Conservation (phyloP, 2,888 invertebrate genomes). For the Rhamnusium bicolor region DNA sequence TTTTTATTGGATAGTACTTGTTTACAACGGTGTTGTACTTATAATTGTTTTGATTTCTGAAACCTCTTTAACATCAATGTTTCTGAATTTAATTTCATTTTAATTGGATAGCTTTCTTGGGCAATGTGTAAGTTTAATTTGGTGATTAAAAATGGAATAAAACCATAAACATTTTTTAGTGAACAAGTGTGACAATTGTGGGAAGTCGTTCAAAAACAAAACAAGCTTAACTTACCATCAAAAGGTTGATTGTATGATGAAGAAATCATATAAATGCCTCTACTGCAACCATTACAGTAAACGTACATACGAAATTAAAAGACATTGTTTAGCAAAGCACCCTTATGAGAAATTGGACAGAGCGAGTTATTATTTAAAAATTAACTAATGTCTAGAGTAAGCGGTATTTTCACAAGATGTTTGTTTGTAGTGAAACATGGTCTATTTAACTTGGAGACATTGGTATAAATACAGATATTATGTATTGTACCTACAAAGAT, state of each 20-base stretch:
- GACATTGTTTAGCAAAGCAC: constrained; percentile 17
- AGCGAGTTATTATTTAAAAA: constrained; percentile 20
- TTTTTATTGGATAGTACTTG: no score
- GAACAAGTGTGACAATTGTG: constrained; percentile 11
- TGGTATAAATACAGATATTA: no score
- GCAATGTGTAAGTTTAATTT: no score
- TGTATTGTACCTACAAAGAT: no score
- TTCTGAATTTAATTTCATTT: no score
- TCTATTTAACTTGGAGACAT: no score
- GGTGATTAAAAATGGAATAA: not conserved
- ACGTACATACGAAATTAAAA: constrained; percentile 22
- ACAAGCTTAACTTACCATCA: constrained; percentile 1
- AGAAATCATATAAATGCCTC: constrained; percentile 23
- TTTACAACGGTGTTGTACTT: no score
- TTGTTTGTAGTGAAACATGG: no score
- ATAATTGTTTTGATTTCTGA: no score
- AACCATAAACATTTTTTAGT: not conserved
- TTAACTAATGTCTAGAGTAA: not conserved
- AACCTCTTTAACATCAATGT: no score
- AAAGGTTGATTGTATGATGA: constrained; percentile 20
- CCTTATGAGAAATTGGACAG: not conserved
- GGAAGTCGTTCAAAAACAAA: constrained; percentile 23
- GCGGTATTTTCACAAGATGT: not conserved
- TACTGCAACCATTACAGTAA: constrained; percentile 27
- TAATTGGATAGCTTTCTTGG: no score